These are phyloP conservation scores for Lingula anatina DNA, from an alignment of 2,888 invertebrate genomes.

Conservation along the genomic window DNA sequence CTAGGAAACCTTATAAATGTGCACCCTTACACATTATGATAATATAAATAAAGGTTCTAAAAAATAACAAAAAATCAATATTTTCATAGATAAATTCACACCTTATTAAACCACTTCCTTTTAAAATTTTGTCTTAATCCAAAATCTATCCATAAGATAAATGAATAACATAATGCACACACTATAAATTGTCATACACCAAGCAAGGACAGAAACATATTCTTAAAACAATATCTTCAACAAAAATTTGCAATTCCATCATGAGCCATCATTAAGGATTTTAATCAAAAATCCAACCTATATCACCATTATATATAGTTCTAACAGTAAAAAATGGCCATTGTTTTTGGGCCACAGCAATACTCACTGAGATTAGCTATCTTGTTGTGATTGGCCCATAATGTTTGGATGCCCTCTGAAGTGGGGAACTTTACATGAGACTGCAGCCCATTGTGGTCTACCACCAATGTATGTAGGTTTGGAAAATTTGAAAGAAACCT, in stretches of 20 bases:
- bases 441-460: slow-evolving; percentile 74
- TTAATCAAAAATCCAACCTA: neutral
- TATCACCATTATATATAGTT: slow-evolving; percentile 35
- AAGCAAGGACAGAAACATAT: neutral
- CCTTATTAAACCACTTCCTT: no score
- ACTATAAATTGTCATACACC: no score
- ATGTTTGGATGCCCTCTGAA: slow-evolving; percentile 66
- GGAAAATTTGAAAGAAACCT: slow-evolving; percentile 70
- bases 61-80: neutral
- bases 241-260: neutral
- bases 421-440: slow-evolving; percentile 68
- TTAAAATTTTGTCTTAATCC: no score
- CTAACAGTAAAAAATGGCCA: no score
- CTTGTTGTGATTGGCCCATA: slow-evolving; percentile 66
- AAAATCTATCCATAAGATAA: no score
- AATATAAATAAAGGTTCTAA: neutral
- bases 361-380: slow-evolving; percentile 66
- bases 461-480: slow-evolving; percentile 69
- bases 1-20: neutral
- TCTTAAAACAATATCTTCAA: neutral
- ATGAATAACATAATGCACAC: no score
- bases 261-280: neutral
- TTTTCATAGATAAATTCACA: no score
- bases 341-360: no score
- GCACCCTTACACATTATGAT: neutral